Evolutionary conservation across 2,113 vertebrate species (phyloP), one percentile per base, ranked within the genome.

Genomic region (Sylvia atricapilla): DNA sequence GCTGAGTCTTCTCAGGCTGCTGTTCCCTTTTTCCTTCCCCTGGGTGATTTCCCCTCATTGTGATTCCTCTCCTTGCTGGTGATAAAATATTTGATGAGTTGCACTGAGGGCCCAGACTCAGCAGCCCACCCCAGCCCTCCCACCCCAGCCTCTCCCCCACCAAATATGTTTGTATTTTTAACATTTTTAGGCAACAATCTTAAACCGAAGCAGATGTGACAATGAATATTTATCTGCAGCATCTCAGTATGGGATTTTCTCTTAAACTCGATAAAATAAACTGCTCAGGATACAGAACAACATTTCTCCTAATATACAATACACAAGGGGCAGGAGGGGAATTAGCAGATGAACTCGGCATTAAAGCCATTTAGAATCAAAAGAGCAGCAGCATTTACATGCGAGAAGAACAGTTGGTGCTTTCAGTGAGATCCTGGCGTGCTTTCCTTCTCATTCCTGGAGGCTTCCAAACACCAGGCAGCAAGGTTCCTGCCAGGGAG

Each of bases 171-270:
- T 97, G 94, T 97, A 89, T 97, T 96, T 97, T 97, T 97, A 96
- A 96, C 95, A 80, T 97, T 95, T 90, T 96, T 95, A 95, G 91
- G 95, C 97, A 97, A 95, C 97, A 95, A 93, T 95, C 91, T 96
- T 97, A 97, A 97, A 97, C 75, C 21, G 74, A 97, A 97, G 91
- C 97, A 97, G 96, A 97, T 97, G 96, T 97, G 95, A 95, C 95
- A 95, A 95, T 97, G 97, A 96, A 97, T 97, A 96, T 97, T 97
- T 97, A 97, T 97, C 97, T 97, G 85, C 96, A 83, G 93, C 95
- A 97, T 97, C 97, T 97, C 95, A 92, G 96, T 96, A 89, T 95
- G 97, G 93, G 95, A 97, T 97, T 97, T 96, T 95, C 94, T 97
- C 96, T 97, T 96, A 92, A 96, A 96, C 86, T 95, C 81, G 84